Conservation (phyloP, 1,140 invertebrate genomes). For the Leptinotarsa undecemlineata region DNA sequence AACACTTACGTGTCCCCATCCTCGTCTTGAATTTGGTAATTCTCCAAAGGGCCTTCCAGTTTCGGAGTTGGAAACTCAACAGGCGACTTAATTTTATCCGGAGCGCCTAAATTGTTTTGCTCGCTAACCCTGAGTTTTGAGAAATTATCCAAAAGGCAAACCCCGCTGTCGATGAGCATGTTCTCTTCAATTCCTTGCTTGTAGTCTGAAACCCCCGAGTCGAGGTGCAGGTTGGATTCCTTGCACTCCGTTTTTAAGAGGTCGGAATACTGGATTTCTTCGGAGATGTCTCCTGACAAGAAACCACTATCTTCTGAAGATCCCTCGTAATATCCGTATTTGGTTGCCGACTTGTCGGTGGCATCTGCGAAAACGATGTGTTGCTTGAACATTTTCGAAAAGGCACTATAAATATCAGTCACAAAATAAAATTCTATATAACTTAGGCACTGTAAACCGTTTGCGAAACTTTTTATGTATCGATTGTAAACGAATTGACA, state of each 20-base stretch:
- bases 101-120: constrained; percentile 48
- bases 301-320: constrained; percentile 59
- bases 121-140: constrained; percentile 58
- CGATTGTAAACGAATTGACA: no score
- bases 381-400: constrained; percentile 7
- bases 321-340: constrained; percentile 43
- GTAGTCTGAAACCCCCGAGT: constrained; percentile 36
- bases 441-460: no score
- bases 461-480: no score
- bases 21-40: constrained; percentile 67
- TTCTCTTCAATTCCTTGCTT: constrained; percentile 35
- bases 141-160: constrained; percentile 61
- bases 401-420: no score
- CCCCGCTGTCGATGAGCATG: constrained; percentile 41
- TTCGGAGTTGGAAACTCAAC: constrained; percentile 32
- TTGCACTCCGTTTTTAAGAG: background rate
- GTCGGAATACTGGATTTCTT: constrained; percentile 14
- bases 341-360: constrained; percentile 40
- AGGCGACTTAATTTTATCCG: constrained; percentile 39
- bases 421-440: no score
- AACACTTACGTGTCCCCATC: constrained; percentile 74
- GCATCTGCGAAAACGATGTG: constrained; percentile 44
- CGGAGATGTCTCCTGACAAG: constrained; percentile 57
- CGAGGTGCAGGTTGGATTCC: background rate
- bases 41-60: constrained; percentile 56